Conservation (phyloP, 2,113 vertebrate genomes). For the Arenaria interpres region DNA sequence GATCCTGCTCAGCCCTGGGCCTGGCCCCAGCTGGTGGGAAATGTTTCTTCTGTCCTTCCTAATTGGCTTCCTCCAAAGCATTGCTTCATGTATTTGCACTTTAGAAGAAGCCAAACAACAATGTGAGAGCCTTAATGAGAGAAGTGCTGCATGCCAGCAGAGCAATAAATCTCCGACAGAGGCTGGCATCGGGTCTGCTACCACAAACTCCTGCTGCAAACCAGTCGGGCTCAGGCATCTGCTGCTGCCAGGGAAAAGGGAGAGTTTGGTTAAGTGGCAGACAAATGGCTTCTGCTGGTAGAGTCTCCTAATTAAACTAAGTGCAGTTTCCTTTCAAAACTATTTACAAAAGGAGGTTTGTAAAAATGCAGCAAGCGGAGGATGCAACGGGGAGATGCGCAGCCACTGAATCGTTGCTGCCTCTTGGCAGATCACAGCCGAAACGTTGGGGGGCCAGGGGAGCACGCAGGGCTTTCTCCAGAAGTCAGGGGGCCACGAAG, state of each 20-base stretch:
- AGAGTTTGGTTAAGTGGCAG: not conserved
- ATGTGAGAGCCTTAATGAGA: not conserved
- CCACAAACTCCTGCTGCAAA: not conserved
- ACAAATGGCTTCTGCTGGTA: not conserved
- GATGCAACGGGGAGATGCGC: not conserved
- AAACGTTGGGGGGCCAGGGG: fast-evolving
- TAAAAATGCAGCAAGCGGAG: not conserved
- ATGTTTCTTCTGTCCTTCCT: not conserved
- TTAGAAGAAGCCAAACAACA: not conserved
- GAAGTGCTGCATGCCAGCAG: not conserved
- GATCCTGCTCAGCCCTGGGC: not conserved
- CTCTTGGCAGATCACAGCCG: not conserved
- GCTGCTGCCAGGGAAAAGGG: not conserved
- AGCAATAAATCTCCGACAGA: not conserved
- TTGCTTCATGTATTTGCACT: not conserved
- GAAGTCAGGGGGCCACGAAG: not conserved
- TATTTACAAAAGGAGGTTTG: not conserved
- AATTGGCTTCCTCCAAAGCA: not conserved
- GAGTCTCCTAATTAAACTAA: not conserved
- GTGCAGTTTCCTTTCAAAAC: not conserved
- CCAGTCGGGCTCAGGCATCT: not conserved
- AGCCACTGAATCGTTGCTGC: fast-evolving
- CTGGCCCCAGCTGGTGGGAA: not conserved
- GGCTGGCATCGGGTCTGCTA: not conserved
- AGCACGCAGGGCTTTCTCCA: not conserved